Evolutionary conservation across 2,113 vertebrate species (phyloP).

Genomic region (Aspiorhynchus laticeps): DNA sequence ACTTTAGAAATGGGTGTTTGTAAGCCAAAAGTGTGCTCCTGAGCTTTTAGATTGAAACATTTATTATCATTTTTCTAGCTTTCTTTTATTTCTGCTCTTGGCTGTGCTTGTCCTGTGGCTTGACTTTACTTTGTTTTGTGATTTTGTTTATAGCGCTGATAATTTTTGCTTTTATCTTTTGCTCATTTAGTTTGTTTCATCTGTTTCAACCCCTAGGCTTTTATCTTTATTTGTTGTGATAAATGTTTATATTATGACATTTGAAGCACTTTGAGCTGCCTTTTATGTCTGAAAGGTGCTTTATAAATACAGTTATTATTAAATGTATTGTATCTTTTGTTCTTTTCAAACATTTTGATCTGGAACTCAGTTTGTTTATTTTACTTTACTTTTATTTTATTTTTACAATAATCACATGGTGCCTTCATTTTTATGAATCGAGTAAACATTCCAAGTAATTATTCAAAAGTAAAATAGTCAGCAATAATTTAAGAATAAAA

Average conservation of each 20-base stretch:
- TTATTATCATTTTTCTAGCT: background rate
- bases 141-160: background rate
- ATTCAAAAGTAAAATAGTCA: no score
- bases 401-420: background rate
- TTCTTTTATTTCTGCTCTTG: background rate
- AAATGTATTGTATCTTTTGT: background rate
- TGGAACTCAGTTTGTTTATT: background rate
- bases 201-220: background rate
- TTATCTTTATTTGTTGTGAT: background rate
- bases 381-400: background rate
- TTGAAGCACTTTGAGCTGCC: background rate
- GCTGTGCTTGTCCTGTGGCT: background rate
- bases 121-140: background rate
- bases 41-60: background rate
- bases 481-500: no score
- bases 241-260: background rate
- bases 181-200: background rate
- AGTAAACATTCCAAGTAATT: no score
- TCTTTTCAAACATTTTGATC: background rate
- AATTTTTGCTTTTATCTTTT: background rate
- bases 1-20: conserved; percentile 11
- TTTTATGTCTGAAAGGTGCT: background rate
- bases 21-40: background rate
- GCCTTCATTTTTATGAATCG: no score
- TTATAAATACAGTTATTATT: background rate